Conservation (phyloP, 2,888 invertebrate species). For the Acrobasis consociella region DNA sequence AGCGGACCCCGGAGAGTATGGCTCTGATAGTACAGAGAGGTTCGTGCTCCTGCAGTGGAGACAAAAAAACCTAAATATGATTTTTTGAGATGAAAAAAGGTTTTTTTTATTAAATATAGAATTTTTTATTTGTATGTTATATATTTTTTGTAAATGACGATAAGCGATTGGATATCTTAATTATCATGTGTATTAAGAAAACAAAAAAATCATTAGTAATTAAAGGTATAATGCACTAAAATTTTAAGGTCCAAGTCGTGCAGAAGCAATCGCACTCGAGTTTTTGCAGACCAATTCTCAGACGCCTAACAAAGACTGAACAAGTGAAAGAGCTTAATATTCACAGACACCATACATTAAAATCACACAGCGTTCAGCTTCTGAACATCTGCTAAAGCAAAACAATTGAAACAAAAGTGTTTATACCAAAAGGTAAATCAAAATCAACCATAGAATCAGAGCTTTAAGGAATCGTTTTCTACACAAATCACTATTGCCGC, state of each 20-base stretch:
- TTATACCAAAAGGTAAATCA: conserved; percentile 28
- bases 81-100: too few relatives aligned
- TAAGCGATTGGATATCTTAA: too few relatives aligned
- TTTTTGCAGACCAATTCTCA: not conserved
- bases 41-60: too few relatives aligned
- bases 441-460: conserved; percentile 34
- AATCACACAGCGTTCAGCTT: conserved; percentile 36
- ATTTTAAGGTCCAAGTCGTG: not conserved
- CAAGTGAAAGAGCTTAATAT: conserved; percentile 19
- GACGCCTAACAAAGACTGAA: not conserved
- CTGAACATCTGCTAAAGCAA: conserved; percentile 38
- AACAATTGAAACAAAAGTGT: conserved; percentile 33
- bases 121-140: too few relatives aligned
- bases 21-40: too few relatives aligned
- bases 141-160: too few relatives aligned
- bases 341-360: not conserved
- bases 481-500: conserved; percentile 28
- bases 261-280: not conserved
- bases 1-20: too few relatives aligned
- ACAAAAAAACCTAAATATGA: too few relatives aligned
- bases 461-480: conserved; percentile 33
- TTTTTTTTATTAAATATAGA: too few relatives aligned
- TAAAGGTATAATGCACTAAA: not conserved
- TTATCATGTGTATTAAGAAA: too few relatives aligned
- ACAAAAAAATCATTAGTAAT: not conserved